Evolutionary conservation across 2,797 vertebrate genomes (phyloP).

Genomic region (Eulemur coronatus): DNA sequence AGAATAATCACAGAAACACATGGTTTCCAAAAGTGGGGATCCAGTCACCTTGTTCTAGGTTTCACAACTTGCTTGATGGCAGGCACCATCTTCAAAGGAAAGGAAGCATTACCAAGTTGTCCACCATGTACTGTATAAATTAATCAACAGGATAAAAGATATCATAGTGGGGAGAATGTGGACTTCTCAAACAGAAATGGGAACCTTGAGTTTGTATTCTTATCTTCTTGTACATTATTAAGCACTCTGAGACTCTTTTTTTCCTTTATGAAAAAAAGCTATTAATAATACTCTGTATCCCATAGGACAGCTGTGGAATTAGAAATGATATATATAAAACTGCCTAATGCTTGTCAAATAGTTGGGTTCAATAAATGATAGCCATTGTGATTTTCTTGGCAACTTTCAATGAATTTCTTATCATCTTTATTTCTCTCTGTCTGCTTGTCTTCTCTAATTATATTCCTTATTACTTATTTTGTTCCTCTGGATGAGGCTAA

Average conservation of each 20-base stretch:
- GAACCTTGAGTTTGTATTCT: not conserved
- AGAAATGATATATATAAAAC: not conserved
- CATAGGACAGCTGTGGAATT: not conserved
- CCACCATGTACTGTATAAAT: not conserved
- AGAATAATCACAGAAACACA: not conserved
- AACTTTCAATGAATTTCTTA: slow-evolving; percentile 37
- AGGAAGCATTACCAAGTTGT: not conserved
- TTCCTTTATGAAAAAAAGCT: not conserved
- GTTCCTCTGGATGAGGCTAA: not conserved
- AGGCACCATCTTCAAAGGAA: not conserved
- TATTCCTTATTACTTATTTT: not conserved
- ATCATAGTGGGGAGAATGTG: not conserved
- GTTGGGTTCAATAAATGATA: slow-evolving; percentile 1
- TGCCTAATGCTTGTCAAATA: not conserved
- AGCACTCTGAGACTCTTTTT: not conserved
- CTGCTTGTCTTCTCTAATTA: not conserved
- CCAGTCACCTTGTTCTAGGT: not conserved
- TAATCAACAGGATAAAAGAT: not conserved
- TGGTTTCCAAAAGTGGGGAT: not conserved
- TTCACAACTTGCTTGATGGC: not conserved
- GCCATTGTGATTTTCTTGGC: slow-evolving; percentile 8
- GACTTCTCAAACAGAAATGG: not conserved
- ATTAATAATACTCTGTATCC: not conserved
- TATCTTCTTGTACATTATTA: not conserved
- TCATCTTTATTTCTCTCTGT: not conserved